Evolutionary conservation across 2,888 invertebrate genomes (phyloP).

Genomic region (Cheilosia pagana): DNA sequence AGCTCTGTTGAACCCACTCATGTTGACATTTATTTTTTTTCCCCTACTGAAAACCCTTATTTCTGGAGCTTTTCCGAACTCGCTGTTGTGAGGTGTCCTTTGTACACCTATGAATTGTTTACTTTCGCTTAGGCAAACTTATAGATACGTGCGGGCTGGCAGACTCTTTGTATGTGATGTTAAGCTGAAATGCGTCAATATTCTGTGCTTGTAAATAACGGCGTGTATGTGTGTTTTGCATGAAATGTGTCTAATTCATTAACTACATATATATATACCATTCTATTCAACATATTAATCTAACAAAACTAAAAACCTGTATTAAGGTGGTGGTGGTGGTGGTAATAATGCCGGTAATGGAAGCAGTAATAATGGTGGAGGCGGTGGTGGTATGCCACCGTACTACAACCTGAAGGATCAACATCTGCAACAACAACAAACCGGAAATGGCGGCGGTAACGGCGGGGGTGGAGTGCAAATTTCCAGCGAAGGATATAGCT

Average conservation of each 20-base stretch:
- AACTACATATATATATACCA: constrained; percentile 43
- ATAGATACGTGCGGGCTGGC: constrained; percentile 3
- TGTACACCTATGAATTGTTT: not conserved
- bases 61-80: not conserved
- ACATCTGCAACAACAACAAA: constrained; percentile 83
- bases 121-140: not conserved
- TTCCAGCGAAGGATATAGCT: constrained; percentile 83
- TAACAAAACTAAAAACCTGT: constrained; percentile 46
- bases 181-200: constrained; percentile 40
- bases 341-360: constrained; percentile 45
- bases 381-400: constrained; percentile 81
- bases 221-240: constrained; percentile 37
- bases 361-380: constrained; percentile 18
- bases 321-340: constrained; percentile 54
- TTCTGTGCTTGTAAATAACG: not conserved
- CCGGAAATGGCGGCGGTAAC: constrained; percentile 82
- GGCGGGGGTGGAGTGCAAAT: constrained; percentile 80
- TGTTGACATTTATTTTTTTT: constrained; percentile 9
- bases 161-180: constrained; percentile 24
- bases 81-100: constrained; percentile 20
- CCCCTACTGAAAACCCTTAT: constrained; percentile 3
- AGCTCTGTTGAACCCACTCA: constrained; percentile 9
- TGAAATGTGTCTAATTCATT: constrained; percentile 65
- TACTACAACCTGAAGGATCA: constrained; percentile 82
- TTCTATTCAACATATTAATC: constrained; percentile 49